phyloP scores from a whole-genome alignment of 2,113 vertebrate species.

The Neopipo cinnamomea region DNA sequence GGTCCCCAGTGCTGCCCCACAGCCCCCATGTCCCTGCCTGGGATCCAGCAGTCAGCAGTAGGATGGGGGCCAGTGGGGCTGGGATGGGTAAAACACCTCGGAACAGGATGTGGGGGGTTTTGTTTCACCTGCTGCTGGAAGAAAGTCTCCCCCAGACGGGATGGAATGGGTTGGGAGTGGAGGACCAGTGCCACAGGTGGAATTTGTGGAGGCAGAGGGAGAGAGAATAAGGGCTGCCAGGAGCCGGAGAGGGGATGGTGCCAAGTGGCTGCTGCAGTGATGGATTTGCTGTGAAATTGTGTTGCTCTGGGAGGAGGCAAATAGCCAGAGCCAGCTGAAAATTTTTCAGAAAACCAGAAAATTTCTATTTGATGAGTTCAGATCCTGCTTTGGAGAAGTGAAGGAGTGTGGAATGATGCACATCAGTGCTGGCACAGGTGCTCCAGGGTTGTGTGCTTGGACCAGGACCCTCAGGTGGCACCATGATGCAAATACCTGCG shows the following conservation, averaged over 20 bases:
- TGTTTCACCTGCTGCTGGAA: not conserved
- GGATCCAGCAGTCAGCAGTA: fast-evolving
- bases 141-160: not conserved
- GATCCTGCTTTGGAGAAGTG: not conserved
- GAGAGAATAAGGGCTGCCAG: not conserved
- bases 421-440: not conserved
- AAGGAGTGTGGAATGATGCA: not conserved
- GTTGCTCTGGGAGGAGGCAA: not conserved
- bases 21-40: not conserved
- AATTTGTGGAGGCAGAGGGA: not conserved
- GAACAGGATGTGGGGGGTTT: not conserved
- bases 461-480: too few relatives aligned
- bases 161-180: not conserved
- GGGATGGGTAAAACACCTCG: not conserved
- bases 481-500: fast-evolving
- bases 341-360: not conserved
- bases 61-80: not conserved
- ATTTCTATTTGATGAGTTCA: not conserved
- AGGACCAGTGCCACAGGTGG: not conserved
- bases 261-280: not conserved
- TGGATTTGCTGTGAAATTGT: not conserved
- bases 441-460: not conserved
- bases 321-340: not conserved
- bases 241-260: not conserved
- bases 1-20: not conserved